Percentiles rank a stretch among this genome's conserved stretches.
Evolutionary conservation across 2,888 invertebrate genomes (phyloP).

Genomic region (Geotrupes spiniger): DNA sequence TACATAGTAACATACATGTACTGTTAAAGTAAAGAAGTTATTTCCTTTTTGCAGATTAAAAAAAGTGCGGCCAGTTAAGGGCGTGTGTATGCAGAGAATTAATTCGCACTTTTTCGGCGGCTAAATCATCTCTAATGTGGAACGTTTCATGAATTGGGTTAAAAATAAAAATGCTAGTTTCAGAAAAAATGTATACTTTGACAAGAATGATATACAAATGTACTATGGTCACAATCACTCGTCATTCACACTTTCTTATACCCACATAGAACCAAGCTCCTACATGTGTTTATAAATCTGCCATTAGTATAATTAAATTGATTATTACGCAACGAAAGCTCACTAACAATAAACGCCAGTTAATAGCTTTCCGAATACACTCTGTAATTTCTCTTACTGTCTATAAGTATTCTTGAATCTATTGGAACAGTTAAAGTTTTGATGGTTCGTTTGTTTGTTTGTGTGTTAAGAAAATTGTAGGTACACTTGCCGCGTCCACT

Average conservation of each 20-base stretch:
- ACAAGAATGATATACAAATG: conserved; percentile 58
- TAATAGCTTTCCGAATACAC: conserved; percentile 35
- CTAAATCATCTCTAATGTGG: no score
- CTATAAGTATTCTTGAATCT: conserved; percentile 30
- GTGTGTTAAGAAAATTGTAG: not conserved
- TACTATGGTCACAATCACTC: conserved; percentile 51
- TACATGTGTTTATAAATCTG: conserved; percentile 49
- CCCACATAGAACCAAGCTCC: conserved; percentile 53
- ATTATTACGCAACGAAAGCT: conserved; percentile 45
- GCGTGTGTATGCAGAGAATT: no score
- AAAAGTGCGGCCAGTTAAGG: no score
- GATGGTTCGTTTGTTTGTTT: not conserved
- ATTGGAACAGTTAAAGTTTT: conserved; percentile 20
- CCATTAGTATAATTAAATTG: conserved; percentile 49
- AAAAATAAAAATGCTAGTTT: conserved; percentile 21
- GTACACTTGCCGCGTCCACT: not conserved
- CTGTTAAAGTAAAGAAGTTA: no score
- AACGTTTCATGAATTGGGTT: no score
- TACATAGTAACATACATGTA: no score
- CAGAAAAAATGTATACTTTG: conserved; percentile 56
- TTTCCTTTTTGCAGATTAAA: no score
- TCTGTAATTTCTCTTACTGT: conserved; percentile 32
- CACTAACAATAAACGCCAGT: conserved; percentile 33
- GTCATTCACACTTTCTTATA: conserved; percentile 43
- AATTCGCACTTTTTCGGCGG: no score